These are phyloP conservation scores for Benthosema pterotum DNA, from an alignment of 2,797 vertebrate genomes.

Conservation along the genomic window DNA sequence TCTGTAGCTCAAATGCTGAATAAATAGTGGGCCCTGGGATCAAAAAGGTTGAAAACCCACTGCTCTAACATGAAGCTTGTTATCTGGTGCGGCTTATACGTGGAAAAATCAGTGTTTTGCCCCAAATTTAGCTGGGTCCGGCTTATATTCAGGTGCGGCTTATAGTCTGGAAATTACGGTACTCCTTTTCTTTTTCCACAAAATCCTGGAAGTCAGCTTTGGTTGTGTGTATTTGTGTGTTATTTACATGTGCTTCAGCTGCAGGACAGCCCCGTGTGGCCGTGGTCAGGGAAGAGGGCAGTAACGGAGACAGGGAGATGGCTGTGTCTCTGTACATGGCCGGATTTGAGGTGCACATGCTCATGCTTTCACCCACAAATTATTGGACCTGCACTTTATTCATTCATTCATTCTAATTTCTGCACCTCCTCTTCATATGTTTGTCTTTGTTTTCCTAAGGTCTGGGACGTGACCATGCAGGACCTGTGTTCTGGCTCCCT, in stretches of 20 bases:
- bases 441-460: slow-evolving; percentile 67
- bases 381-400: background rate
- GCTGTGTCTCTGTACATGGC: slow-evolving; percentile 86
- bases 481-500: slow-evolving; percentile 85
- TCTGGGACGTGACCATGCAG: slow-evolving; percentile 94
- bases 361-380: background rate
- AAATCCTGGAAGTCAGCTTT: too few species aligned
- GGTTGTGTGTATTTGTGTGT: background rate
- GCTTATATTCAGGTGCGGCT: too few species aligned
- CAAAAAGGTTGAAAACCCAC: too few species aligned
- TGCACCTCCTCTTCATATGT: background rate
- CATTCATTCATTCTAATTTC: background rate
- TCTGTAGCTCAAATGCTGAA: too few species aligned
- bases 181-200: too few species aligned
- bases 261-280: slow-evolving; percentile 79
- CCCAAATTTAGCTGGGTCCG: too few species aligned
- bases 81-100: too few species aligned
- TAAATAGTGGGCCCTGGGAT: too few species aligned
- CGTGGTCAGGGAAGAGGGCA: slow-evolving; percentile 91
- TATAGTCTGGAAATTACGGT: too few species aligned
- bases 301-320: slow-evolving; percentile 95
- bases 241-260: slow-evolving; percentile 45
- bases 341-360: slow-evolving; percentile 85
- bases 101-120: too few species aligned
- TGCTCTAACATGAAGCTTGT: too few species aligned